phyloP scores from a whole-genome alignment of 2,888 invertebrate species.

The Pilophorus perplexus region DNA sequence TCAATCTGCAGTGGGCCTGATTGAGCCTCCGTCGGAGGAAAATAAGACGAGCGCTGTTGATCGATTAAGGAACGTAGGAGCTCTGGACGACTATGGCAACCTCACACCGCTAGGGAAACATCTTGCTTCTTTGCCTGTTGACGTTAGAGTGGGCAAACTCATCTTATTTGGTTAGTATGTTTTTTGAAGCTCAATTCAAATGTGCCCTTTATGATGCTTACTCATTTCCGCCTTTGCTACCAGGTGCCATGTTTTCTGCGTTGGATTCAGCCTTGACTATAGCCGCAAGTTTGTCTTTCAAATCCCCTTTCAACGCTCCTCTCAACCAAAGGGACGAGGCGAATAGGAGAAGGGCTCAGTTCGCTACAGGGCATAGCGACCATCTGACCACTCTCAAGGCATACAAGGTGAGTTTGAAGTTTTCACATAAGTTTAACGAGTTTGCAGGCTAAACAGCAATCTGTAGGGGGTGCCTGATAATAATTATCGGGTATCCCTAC shows the following conservation, averaged over 20 bases:
- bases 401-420: constrained; percentile 64
- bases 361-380: constrained; percentile 79
- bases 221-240: too few species aligned
- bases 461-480: too few species aligned
- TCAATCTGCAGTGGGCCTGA: constrained; percentile 46
- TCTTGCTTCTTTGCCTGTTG: constrained; percentile 83
- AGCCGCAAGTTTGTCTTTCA: constrained; percentile 77
- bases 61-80: constrained; percentile 73
- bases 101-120: constrained; percentile 85
- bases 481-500: too few species aligned
- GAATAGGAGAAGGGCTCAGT: constrained; percentile 69
- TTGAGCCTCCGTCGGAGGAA: constrained; percentile 70
- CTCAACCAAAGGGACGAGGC: constrained; percentile 71
- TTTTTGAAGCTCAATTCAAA: too few species aligned
- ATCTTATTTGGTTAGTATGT: constrained; percentile 76
- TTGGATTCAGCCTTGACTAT: constrained; percentile 89
- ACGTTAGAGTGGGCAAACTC: constrained; percentile 87
- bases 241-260: constrained; percentile 78
- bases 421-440: too few species aligned
- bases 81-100: constrained; percentile 69
- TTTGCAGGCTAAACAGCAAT: too few species aligned
- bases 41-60: constrained; percentile 67
- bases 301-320: constrained; percentile 73
- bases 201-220: too few species aligned
- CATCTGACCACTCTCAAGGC: constrained; percentile 83